Conservation (phyloP, 2,797 vertebrate species). For the Lagocephalus sceleratus region DNA sequence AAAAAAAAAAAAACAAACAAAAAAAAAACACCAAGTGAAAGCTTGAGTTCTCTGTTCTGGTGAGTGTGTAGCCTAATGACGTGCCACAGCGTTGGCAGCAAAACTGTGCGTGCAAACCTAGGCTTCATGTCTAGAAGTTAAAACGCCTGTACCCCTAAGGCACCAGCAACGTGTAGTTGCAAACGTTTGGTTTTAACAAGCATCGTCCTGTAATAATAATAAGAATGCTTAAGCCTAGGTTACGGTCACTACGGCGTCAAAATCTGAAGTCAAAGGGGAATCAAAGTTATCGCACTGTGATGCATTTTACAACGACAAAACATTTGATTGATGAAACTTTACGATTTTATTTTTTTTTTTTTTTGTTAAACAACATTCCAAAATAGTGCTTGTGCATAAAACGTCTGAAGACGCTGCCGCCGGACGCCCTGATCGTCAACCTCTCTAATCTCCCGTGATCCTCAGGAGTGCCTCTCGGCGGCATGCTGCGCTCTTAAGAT, state of each 20-base stretch:
- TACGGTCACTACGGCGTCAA: background rate
- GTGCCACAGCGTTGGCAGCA: slow-evolving; percentile 21
- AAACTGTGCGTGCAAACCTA: slow-evolving; percentile 17
- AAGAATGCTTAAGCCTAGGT: no score
- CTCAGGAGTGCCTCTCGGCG: slow-evolving; percentile 27
- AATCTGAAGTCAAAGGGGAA: background rate
- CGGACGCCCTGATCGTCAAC: slow-evolving; percentile 25
- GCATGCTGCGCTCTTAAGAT: slow-evolving; percentile 43
- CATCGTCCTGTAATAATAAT: no score
- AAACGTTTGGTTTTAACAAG: background rate
- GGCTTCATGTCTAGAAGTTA: slow-evolving; percentile 13
- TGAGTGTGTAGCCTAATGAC: slow-evolving; percentile 2
- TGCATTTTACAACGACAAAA: no score
- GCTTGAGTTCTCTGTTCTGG: slow-evolving; percentile 26
- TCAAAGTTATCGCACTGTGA: background rate
- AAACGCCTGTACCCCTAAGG: slow-evolving; percentile 48
- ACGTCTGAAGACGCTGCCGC: background rate
- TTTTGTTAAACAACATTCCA: no score
- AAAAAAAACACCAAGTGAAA: background rate
- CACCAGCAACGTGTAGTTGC: slow-evolving; percentile 49
- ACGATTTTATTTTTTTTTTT: no score
- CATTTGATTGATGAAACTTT: no score
- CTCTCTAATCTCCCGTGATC: slow-evolving; percentile 49
- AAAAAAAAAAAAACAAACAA: background rate
- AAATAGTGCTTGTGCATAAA: background rate